phyloP scores from a whole-genome alignment of 2,888 invertebrate genomes.

The Latheticus oryzae region DNA sequence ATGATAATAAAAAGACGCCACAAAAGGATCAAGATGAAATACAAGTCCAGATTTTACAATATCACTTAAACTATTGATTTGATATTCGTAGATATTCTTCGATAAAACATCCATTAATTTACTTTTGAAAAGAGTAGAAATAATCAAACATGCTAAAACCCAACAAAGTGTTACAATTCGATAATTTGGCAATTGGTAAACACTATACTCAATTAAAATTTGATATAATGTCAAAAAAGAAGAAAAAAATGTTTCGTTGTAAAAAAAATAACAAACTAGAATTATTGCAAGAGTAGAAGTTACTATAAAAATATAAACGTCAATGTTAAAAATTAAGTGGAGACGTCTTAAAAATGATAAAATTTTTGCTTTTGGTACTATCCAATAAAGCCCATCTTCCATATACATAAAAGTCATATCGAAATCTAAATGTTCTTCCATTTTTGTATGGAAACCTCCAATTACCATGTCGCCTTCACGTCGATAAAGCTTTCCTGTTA shows the following conservation, averaged over 20 bases:
- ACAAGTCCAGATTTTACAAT: slow-evolving; percentile 21
- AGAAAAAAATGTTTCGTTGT: slow-evolving; percentile 4
- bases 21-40: slow-evolving; percentile 8
- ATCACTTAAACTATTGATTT: slow-evolving; percentile 36
- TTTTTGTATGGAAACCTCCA: slow-evolving; percentile 38
- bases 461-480: slow-evolving; percentile 33
- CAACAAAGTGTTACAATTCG: slow-evolving; percentile 21
- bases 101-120: slow-evolving; percentile 33
- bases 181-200: slow-evolving; percentile 6
- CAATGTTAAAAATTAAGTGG: slow-evolving; percentile 11
- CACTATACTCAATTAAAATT: slow-evolving; percentile 33
- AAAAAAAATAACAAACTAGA: slow-evolving; percentile 15
- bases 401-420: slow-evolving; percentile 36
- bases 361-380: slow-evolving; percentile 34
- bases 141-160: slow-evolving; percentile 23
- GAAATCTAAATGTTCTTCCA: slow-evolving; percentile 37
- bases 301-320: slow-evolving; percentile 26
- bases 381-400: slow-evolving; percentile 38
- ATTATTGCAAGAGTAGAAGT: neutral
- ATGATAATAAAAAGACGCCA: slow-evolving; percentile 14
- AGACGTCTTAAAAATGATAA: slow-evolving; percentile 33
- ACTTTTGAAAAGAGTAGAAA: slow-evolving; percentile 40
- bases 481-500: slow-evolving; percentile 5
- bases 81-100: slow-evolving; percentile 30
- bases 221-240: slow-evolving; percentile 29